Evolutionary conservation across 1,140 invertebrate genomes (phyloP).

Genomic region (Sogatella furcifera): DNA sequence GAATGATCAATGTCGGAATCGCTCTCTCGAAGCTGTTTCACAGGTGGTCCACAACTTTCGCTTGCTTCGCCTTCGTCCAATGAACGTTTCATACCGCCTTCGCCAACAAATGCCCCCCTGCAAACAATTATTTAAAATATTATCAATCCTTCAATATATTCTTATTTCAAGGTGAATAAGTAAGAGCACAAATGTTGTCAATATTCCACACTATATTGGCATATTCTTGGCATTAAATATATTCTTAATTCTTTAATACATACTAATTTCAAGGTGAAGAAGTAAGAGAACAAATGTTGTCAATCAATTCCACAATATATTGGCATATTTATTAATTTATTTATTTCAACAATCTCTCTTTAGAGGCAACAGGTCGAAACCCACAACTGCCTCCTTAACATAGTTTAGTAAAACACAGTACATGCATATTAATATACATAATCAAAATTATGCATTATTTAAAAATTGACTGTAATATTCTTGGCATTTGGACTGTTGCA

Average conservation of each 20-base stretch:
- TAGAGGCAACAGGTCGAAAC: no score
- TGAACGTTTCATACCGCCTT: background rate
- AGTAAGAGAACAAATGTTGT: background rate
- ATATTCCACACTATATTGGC: no score
- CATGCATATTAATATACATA: no score
- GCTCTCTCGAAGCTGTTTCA: constrained; percentile 4
- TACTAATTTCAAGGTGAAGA: background rate
- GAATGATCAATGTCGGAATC: constrained; percentile 13
- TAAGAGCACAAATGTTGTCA: background rate
- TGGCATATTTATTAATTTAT: no score
- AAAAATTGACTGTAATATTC: no score
- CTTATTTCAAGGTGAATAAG: background rate
- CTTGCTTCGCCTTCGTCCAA: background rate
- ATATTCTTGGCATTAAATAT: no score
- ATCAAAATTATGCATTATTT: no score
- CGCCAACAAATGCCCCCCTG: constrained; percentile 7
- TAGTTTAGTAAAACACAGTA: no score
- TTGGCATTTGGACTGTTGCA: no score
- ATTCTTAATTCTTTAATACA: background rate
- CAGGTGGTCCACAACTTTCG: background rate
- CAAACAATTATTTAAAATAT: background rate
- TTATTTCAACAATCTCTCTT: no score
- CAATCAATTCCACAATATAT: no score
- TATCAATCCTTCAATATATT: background rate
- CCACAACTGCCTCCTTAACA: no score